Evolutionary conservation across 2,113 vertebrate genomes (phyloP).

Genomic region (Atlantisia rogersi): DNA sequence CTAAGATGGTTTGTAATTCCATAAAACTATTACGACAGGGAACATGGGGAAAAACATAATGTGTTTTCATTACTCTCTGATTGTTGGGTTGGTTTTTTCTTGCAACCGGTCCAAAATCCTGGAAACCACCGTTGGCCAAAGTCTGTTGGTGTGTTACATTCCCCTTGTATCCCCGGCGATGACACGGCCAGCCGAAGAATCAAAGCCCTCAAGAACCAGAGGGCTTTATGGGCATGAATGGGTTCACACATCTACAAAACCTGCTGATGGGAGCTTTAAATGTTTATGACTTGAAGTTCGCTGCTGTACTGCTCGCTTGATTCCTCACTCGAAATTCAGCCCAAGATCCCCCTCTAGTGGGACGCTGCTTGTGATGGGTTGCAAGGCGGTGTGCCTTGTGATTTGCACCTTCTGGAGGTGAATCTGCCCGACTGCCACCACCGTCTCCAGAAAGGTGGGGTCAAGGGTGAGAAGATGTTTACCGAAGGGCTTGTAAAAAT

Average conservation of each 20-base stretch:
- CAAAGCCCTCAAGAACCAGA: background rate
- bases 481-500: background rate
- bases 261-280: background rate
- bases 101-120: background rate
- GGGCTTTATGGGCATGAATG: background rate
- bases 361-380: background rate
- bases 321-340: background rate
- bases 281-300: background rate
- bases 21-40: background rate
- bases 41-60: background rate
- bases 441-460: background rate
- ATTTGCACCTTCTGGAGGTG: background rate
- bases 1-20: background rate
- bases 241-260: background rate
- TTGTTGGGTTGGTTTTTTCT: background rate
- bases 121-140: background rate
- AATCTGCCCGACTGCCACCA: background rate
- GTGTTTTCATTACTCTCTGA: background rate
- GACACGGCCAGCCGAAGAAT: background rate
- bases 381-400: background rate
- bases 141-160: background rate
- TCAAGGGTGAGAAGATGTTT: background rate
- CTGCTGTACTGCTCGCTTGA: background rate
- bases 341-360: conserved; percentile 47
- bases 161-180: background rate